Base-by-base conservation (phyloP, 2,797 vertebrate genomes). In the Falco berigora region DNA sequence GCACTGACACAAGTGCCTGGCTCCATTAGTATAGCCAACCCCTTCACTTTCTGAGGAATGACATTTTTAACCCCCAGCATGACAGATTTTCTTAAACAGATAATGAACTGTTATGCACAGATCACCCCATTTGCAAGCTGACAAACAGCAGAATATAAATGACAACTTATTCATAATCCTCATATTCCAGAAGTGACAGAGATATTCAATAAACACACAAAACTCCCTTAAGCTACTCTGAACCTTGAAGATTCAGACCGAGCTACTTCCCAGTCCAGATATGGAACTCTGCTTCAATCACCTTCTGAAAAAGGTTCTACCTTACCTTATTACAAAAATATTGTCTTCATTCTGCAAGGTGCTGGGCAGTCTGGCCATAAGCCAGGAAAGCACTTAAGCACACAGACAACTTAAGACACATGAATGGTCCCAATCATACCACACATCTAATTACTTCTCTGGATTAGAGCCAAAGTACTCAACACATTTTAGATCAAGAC, bases 321-420 rank as follows among this genome's bases (percentile, higher is more conserved):
- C 62, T 13, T 10, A 19, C 19, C 5, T 64, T 38, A 28, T 62
- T 14, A 28, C 5, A 12, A n/a, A 79, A 91, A 56, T 12, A 25
- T 5, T 28, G n/a, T 19, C 52, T 83, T 78, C 42, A 12, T 40
- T 62, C 62, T 83, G 49, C 30, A 73, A 86, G 85, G 78, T 91
- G 85, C 81, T 56, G 93, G 78, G 56, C 81, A 94, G 55, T 3
- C 87, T 96, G 95, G 90, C 90, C 10, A 0, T 23, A 12, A 91
- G 86, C 92, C 92, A 97, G 88, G 46, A 52, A 56, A 94, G 76
- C 88, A 94, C 95, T 95, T 88, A 76, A 49, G 53, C 42, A 24
- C 25, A 32, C 8, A 28, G 50, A 52, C 9, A 55, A 69, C 49
- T 52, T n/a, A 15, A 49, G 44, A n/a, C 46, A 42, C 0, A 30